Evolutionary conservation across 2,113 vertebrate species (phyloP), one percentile per base, ranked within the genome.

Genomic region (Pyrgilauda ruficollis): DNA sequence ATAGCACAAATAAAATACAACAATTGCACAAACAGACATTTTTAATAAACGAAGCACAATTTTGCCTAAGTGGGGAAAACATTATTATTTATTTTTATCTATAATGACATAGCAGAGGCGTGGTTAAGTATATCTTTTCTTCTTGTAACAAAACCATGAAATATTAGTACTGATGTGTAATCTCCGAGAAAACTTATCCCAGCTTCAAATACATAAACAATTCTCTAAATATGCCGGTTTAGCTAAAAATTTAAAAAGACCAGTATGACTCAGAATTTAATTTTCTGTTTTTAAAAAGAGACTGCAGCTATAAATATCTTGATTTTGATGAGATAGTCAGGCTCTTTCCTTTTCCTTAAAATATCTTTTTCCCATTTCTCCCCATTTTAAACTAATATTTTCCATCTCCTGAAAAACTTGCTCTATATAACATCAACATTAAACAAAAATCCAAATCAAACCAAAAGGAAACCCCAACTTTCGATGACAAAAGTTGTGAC

Each of bases 281-380:
- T 30, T 73, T 83, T 68, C 53, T 90, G 30, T 79, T 88, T 90
- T 83, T 58, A 79, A 37, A 63, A 66, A 79, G 13, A 72, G 30
- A 72, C 8, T 73, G 49, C 41, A 86, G 41, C 55, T 69, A 73
- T 18, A 90, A 86, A 86, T 67, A 63, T 15, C 33, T 78, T 11
- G 6, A 49, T 91, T 87, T 87, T 63, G 39, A 89, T 17, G 19
- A 64, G 55, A 58, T 12, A 72, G 28, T 41, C 55, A 77, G 43
- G 31, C 47, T 84, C 24, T 75, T 76, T 24, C 27, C 15, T 53
- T 37, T 78, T 23, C 6, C 27, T 63, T 62, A 74, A 56, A 56
- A 84, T 35, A 4, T 59, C 6, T 70, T 87, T 44, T 78, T 61
- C 23, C 27, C 5, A 23, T 47, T 82, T 81, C 16, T 69, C 14